Evolutionary conservation across 2,113 vertebrate species (phyloP).

Genomic region (Heloderma charlesbogerti): DNA sequence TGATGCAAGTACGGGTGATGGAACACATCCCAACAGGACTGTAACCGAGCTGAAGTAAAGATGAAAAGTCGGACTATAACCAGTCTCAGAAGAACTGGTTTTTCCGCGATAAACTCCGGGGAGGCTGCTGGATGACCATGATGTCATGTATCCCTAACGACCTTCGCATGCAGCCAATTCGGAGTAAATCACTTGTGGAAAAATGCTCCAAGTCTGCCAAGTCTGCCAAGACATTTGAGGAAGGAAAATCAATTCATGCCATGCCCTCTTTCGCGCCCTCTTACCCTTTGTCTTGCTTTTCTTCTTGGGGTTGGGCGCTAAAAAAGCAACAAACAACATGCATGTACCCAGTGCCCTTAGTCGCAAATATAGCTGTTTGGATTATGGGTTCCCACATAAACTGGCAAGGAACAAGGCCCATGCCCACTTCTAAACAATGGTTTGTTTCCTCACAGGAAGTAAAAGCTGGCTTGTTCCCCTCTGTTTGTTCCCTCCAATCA

Average conservation of each 20-base stretch:
- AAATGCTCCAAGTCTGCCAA: too few species aligned
- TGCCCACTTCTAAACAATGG: slow-evolving; percentile 71
- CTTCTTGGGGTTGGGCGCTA: slow-evolving; percentile 47
- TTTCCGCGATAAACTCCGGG: too few species aligned
- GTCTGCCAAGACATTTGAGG: fast-evolving
- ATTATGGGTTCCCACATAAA: slow-evolving; percentile 59
- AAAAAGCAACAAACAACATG: slow-evolving; percentile 50
- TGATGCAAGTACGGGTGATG: too few species aligned
- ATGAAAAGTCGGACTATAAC: too few species aligned
- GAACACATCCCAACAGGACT: too few species aligned
- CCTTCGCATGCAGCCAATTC: too few species aligned
- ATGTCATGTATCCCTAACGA: too few species aligned
- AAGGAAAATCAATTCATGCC: not conserved
- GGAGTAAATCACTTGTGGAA: too few species aligned
- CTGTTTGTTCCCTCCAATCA: slow-evolving; percentile 69
- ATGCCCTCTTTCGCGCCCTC: not conserved
- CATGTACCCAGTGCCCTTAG: slow-evolving; percentile 8
- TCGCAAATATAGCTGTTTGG: slow-evolving; percentile 4
- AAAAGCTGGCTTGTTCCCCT: slow-evolving; percentile 59
- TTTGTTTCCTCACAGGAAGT: slow-evolving; percentile 75
- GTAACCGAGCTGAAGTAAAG: too few species aligned
- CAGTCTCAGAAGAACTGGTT: too few species aligned
- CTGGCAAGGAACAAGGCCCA: slow-evolving; percentile 52
- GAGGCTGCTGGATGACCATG: too few species aligned
- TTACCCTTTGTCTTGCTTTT: slow-evolving; percentile 6